Conservation (phyloP, 2,113 vertebrate species). For the Seriola quinqueradiata region DNA sequence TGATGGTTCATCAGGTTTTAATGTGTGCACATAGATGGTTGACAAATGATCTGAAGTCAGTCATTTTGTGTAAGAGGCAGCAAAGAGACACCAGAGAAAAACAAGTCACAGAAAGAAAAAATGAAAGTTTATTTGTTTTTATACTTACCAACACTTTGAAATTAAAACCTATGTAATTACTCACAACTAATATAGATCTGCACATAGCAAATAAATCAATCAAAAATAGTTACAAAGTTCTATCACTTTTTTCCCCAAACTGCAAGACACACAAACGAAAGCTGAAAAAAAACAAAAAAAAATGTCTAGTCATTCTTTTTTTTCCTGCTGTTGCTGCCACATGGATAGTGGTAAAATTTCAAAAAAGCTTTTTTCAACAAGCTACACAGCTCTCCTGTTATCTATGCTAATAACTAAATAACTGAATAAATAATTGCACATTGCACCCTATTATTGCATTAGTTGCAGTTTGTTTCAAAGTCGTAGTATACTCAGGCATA, state of each 20-base stretch:
- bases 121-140: conserved; percentile 81
- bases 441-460: conserved; percentile 84
- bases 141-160: conserved; percentile 82
- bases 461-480: conserved; percentile 79
- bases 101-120: conserved; percentile 78
- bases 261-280: conserved; percentile 78
- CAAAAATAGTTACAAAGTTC: conserved; percentile 78
- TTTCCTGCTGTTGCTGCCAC: conserved; percentile 59
- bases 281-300: conserved; percentile 44
- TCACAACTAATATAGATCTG: conserved; percentile 85
- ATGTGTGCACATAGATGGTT: neutral
- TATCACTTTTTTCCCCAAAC: conserved; percentile 68
- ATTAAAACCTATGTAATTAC: conserved; percentile 79
- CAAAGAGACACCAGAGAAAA: conserved; percentile 24
- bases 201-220: conserved; percentile 81
- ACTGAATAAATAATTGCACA: conserved; percentile 82
- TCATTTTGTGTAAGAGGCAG: neutral
- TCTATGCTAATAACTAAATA: conserved; percentile 66
- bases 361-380: conserved; percentile 44
- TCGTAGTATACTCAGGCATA: conserved; percentile 70
- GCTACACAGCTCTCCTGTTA: conserved; percentile 53
- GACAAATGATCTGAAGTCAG: neutral
- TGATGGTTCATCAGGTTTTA: neutral
- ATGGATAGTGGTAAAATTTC: conserved; percentile 42
- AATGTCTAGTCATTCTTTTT: conserved; percentile 57